These are phyloP conservation scores for Hoplias malabaricus DNA, from an alignment of 2,113 vertebrate genomes.

Conservation along the genomic window DNA sequence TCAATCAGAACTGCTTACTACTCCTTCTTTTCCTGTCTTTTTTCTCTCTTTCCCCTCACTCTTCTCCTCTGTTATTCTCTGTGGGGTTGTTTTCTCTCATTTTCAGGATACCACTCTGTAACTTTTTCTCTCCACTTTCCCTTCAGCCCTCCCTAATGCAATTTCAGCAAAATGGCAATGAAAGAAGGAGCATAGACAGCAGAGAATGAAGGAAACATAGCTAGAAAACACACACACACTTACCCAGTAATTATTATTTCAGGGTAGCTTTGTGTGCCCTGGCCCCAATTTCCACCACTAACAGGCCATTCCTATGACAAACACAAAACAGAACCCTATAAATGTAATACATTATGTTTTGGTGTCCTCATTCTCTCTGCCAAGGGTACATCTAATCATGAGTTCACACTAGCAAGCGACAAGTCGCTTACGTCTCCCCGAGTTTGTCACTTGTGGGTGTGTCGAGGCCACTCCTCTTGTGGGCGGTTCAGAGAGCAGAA, in stretches of 20 bases:
- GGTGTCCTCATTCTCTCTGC: neutral
- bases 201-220: neutral
- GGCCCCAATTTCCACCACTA: constrained; percentile 97
- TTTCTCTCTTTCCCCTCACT: neutral
- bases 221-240: constrained; percentile 55
- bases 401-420: too few relatives aligned
- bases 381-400: too few relatives aligned
- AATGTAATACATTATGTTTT: neutral
- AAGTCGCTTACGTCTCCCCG: too few relatives aligned
- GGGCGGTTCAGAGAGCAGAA: too few relatives aligned
- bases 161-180: constrained; percentile 47
- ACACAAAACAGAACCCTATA: constrained; percentile 39
- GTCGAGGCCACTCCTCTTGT: too few relatives aligned
- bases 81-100: neutral
- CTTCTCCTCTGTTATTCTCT: neutral
- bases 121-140: neutral
- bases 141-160: constrained; percentile 18
- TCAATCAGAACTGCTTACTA: constrained; percentile 32
- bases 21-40: constrained; percentile 2
- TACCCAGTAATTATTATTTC: constrained; percentile 99
- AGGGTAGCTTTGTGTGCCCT: constrained; percentile 95
- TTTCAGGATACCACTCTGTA: neutral
- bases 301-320: constrained; percentile 93
- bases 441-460: too few relatives aligned
- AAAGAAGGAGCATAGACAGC: constrained; percentile 11